phyloP scores from a whole-genome alignment of 2,888 invertebrate species.

The Rhagium mordax region DNA sequence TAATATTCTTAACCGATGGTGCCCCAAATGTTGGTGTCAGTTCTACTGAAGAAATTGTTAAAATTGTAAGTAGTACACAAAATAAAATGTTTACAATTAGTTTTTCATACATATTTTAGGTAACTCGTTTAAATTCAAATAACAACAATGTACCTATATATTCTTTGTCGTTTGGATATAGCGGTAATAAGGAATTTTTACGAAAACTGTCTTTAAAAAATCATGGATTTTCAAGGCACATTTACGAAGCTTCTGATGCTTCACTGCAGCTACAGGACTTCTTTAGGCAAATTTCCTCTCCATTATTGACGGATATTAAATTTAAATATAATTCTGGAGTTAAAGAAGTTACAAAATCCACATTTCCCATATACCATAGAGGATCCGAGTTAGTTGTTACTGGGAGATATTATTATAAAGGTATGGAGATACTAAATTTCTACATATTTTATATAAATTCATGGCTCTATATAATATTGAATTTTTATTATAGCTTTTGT shows the following conservation, averaged over 20 bases:
- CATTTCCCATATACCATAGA: constrained; percentile 75
- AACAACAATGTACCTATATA: constrained; percentile 71
- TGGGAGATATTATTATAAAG: constrained; percentile 68
- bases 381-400: constrained; percentile 78
- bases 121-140: constrained; percentile 71
- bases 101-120: no score
- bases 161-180: constrained; percentile 79
- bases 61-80: constrained; percentile 62
- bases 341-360: constrained; percentile 71
- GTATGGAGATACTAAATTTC: neutral
- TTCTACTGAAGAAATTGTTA: constrained; percentile 71
- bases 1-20: constrained; percentile 79
- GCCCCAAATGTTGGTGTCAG: constrained; percentile 76
- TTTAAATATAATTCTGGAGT: constrained; percentile 77
- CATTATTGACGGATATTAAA: constrained; percentile 76
- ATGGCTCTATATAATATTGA: no score
- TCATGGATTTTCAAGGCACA: constrained; percentile 78
- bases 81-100: no score
- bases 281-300: constrained; percentile 79
- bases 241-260: constrained; percentile 80
- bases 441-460: no score
- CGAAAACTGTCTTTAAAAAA: constrained; percentile 78
- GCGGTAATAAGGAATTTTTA: constrained; percentile 78
- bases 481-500: no score
- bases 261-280: constrained; percentile 78